Evolutionary conservation across 2,888 invertebrate genomes (phyloP).

Genomic region (Caradrina kadenii): DNA sequence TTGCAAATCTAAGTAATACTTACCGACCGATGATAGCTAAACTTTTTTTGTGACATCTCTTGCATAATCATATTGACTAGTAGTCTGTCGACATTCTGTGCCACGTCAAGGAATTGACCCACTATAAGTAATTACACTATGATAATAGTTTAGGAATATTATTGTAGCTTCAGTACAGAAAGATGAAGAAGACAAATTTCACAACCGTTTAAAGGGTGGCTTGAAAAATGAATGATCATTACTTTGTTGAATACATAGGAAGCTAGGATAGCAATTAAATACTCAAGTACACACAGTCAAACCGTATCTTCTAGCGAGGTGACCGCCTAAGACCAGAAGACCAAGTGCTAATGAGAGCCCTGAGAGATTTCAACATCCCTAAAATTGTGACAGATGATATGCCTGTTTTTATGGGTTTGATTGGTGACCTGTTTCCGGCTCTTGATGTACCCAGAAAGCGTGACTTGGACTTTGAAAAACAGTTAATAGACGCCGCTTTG

Average conservation of each 20-base stretch:
- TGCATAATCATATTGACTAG: too few relatives aligned
- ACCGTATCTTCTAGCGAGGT: conserved; percentile 87
- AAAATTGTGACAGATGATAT: conserved; percentile 98
- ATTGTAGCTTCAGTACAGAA: too few relatives aligned
- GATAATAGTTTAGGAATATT: too few relatives aligned
- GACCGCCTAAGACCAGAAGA: conserved; percentile 96
- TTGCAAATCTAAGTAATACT: too few relatives aligned
- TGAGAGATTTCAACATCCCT: conserved; percentile 98
- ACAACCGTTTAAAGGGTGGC: too few relatives aligned
- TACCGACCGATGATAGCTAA: too few relatives aligned
- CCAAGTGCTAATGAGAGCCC: conserved; percentile 97
- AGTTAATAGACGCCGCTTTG: conserved; percentile 93
- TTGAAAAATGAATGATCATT: neutral
- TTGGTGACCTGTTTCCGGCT: conserved; percentile 97
- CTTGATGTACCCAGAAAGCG: conserved; percentile 97
- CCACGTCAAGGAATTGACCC: too few relatives aligned
- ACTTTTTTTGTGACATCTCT: too few relatives aligned
- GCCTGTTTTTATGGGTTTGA: conserved; percentile 98
- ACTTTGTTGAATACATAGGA: neutral
- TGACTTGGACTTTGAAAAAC: conserved; percentile 95
- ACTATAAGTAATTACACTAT: too few relatives aligned
- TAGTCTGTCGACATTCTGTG: too few relatives aligned
- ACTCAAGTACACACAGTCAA: neutral
- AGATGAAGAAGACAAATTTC: too few relatives aligned
- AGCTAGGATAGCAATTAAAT: neutral